phyloP scores from a whole-genome alignment of 2,888 invertebrate species.

The Machimus rusticus region DNA sequence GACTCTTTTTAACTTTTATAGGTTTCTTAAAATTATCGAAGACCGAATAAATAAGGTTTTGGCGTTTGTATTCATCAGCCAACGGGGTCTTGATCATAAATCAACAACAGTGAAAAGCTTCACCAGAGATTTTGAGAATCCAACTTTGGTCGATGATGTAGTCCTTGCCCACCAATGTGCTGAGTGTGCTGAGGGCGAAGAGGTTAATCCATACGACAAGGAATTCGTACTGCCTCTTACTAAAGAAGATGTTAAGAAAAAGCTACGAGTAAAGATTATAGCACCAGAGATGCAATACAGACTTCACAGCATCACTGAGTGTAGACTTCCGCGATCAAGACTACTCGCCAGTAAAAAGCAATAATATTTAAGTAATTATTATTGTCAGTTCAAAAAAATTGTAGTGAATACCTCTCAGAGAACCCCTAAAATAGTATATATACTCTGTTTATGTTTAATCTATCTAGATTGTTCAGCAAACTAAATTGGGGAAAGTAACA shows the following conservation, averaged over 20 bases:
- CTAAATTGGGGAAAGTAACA: no score
- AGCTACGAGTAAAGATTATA: slow-evolving; percentile 58
- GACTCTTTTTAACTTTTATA: slow-evolving; percentile 66
- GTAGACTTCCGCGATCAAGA: slow-evolving; percentile 59
- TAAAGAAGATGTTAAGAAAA: slow-evolving; percentile 51
- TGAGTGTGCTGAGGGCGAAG: slow-evolving; percentile 61
- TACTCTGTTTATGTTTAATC: no score
- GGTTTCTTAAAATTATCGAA: slow-evolving; percentile 66
- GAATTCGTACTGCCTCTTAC: slow-evolving; percentile 52
- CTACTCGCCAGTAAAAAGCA: slow-evolving; percentile 56
- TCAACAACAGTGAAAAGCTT: slow-evolving; percentile 57
- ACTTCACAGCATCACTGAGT: slow-evolving; percentile 60
- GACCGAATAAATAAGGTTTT: slow-evolving; percentile 65
- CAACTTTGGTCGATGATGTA: slow-evolving; percentile 65
- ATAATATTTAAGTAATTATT: no score
- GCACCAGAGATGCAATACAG: slow-evolving; percentile 62
- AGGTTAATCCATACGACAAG: slow-evolving; percentile 59
- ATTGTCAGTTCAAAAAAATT: no score
- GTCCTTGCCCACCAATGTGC: slow-evolving; percentile 61
- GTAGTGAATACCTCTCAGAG: no score
- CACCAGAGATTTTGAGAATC: slow-evolving; percentile 55
- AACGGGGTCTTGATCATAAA: slow-evolving; percentile 52
- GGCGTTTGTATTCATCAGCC: slow-evolving; percentile 63
- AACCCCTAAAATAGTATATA: no score
- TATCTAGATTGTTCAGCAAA: no score